Base-by-base conservation (phyloP, 2,888 invertebrate genomes). In the Caenorhabditis wallacei region DNA sequence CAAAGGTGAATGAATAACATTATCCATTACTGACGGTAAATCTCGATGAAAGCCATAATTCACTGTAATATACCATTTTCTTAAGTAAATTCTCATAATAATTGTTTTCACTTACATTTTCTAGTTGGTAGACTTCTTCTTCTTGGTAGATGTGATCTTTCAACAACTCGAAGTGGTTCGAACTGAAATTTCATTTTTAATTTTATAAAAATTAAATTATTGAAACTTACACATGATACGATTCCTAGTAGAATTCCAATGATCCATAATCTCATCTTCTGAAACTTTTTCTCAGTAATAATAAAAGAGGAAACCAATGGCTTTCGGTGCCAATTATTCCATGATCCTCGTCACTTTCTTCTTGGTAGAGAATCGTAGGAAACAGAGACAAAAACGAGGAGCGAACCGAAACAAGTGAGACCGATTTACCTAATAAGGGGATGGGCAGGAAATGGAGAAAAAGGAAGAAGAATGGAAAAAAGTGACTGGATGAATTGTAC, bases 1-100 rank as follows among this genome's bases (percentile, higher is more conserved):
- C 26, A 79, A 24, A 40, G 83, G 80, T 5, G 79, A 69, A 37
- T 80, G 79, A 24, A 83, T 83, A 16, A 83, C 83, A 75, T 79
- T 80, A 24, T 83, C 83, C 80, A 80, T 75, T 59, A 81, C 63
- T 18, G 75, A 26, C 54, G 80, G 80, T 51, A 61, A 70, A 64
- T 81, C 81, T 53, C 81, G 75, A 81, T 81, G 81, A 20, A 76
- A 75, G 63, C 70, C 81, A 43, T 70, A 76, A 76, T 76, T 81
- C 22, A 81, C 81, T 81, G 46, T 3, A 18, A 48, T 2, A 18
- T 48, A 2, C 10, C 43, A 43, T 13, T 43, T 3, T 43, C 43
- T 16, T 43, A 13, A 16, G 10, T 43, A 43, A 13, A 13, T 11
- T 2, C 43, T 43, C 5, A 11, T 51, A 8, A 22, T n/a, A 20